Conservation (phyloP, 1,140 invertebrate genomes). For the Plodia interpunctella region DNA sequence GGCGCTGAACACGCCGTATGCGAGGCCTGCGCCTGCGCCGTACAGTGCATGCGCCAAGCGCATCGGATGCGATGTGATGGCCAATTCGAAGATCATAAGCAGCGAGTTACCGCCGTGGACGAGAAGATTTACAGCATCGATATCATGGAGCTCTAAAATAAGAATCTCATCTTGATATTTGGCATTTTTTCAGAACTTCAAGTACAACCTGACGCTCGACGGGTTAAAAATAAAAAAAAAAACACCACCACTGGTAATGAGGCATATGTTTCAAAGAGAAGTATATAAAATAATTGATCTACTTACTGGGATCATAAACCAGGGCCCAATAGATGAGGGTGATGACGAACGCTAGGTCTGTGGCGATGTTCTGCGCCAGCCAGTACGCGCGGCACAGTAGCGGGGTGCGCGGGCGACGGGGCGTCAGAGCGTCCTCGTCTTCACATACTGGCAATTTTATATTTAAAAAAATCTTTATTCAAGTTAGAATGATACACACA, state of each 20-base stretch:
- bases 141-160: conserved; percentile 69
- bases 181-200: background rate
- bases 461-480: too few species aligned
- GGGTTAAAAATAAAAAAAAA: too few species aligned
- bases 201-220: too few species aligned
- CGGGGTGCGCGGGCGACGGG: conserved; percentile 48
- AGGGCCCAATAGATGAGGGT: conserved; percentile 81
- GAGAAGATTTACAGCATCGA: conserved; percentile 83
- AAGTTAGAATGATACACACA: too few species aligned
- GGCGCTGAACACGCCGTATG: conserved; percentile 63
- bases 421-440: conserved; percentile 48
- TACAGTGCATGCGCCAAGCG: conserved; percentile 81
- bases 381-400: conserved; percentile 77
- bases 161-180: conserved; percentile 8
- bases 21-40: conserved; percentile 74
- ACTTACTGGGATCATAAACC: conserved; percentile 79
- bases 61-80: conserved; percentile 82
- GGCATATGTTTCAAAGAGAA: too few species aligned
- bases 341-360: conserved; percentile 80
- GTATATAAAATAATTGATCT: background rate
- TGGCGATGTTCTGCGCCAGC: conserved; percentile 79
- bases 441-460: conserved; percentile 45
- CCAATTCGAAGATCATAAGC: conserved; percentile 86
- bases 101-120: conserved; percentile 86
- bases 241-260: too few species aligned